Evolutionary conservation across 1,140 invertebrate genomes (phyloP), one percentile per base, ranked within the genome.

Genomic region (Monochamus saltuarius): DNA sequence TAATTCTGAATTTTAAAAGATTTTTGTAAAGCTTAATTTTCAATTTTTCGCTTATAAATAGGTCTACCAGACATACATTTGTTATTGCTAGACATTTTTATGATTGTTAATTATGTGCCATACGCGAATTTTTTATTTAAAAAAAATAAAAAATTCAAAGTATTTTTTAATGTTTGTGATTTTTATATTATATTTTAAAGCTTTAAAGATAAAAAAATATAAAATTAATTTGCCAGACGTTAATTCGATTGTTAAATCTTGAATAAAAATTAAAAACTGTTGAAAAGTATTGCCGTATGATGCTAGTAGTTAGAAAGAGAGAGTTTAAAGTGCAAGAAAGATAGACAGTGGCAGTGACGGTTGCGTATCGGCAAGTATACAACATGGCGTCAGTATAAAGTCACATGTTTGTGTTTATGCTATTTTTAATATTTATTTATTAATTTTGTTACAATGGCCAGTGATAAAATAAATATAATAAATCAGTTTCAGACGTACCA

Each of bases 21-120:
- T 36, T 14, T 11, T 19, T 36, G n/a, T 35, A 22, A 35, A 22
- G 34, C 10, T 34, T 51, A 51, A 51, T 22, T 19, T 51, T 51
- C 37, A 38, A 9, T 11, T 51, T 51, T 37, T 51, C 37, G 49
- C 22, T 13, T 36, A 35, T 51, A 51, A 51, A 51, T 6, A 51
- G 1, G 29, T 37, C 9, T 19, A 19, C 49, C 19, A 51, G 35
- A 45, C 14, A 56, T 47, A 29, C 14, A 29, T 57, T 38, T 37
- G 7, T 46, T 57, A 49, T 57, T 49, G 42, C 55, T 43, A 57
- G 38, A 57, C 35, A 47, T 19, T 57, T 57, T 49, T 36, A 49
- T 57, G 13, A 49, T 47, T 50, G n/a, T n/a, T n/a, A 11, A 36
- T 50, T 43, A 11, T 43, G 4, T 14, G 16, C 14, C 9, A 51